Conservation (phyloP, 2,888 invertebrate species). For the Standfussiana lucernea region DNA sequence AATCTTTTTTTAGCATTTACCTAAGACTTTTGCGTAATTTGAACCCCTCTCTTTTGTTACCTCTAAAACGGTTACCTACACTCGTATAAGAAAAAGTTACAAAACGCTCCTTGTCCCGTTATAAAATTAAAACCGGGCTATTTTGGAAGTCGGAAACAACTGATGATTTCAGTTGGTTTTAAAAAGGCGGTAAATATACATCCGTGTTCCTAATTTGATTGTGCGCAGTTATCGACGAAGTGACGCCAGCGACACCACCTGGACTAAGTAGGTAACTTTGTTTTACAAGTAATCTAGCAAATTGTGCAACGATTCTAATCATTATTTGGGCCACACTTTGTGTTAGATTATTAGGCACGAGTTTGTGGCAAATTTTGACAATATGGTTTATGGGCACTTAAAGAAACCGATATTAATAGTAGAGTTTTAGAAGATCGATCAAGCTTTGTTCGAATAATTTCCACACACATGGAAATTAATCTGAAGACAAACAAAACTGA, state of each 20-base stretch:
- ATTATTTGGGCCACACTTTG: conserved; percentile 17
- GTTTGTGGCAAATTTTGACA: conserved; percentile 8
- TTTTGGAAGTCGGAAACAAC: conserved; percentile 24
- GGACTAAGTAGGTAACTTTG: conserved; percentile 53
- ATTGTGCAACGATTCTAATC: conserved; percentile 33
- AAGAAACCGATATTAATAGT: background rate
- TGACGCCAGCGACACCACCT: conserved; percentile 35
- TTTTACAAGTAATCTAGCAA: conserved; percentile 58
- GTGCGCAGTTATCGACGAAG: conserved; percentile 43
- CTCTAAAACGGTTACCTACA: conserved; percentile 34
- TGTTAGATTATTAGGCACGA: conserved; percentile 16
- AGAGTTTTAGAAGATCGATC: background rate
- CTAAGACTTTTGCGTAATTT: conserved; percentile 27
- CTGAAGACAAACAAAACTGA: background rate
- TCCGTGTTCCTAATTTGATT: conserved; percentile 62
- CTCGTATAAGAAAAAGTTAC: conserved; percentile 29
- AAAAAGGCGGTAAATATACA: conserved; percentile 33
- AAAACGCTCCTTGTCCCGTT: conserved; percentile 6
- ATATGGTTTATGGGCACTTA: background rate
- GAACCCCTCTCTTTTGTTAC: conserved; percentile 19
- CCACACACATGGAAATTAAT: background rate
- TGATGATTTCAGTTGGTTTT: conserved; percentile 15
- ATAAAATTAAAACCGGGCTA: conserved; percentile 14
- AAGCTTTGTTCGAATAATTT: background rate
- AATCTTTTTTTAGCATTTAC: conserved; percentile 11